These are phyloP conservation scores for Chloroceryle aenea DNA, from an alignment of 2,113 vertebrate species.

Conservation along the genomic window DNA sequence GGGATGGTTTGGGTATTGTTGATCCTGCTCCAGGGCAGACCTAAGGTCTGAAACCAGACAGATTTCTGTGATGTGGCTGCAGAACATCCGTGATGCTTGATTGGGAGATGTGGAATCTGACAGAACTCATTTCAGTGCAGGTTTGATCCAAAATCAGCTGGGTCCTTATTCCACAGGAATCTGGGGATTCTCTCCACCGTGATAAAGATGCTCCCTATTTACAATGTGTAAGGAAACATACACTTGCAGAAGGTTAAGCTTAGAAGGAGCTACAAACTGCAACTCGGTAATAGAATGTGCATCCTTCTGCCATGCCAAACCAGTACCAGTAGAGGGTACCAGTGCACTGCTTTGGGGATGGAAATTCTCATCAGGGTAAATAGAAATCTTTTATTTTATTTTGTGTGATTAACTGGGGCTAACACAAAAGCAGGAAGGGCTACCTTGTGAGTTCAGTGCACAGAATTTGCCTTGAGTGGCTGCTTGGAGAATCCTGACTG, in stretches of 20 bases:
- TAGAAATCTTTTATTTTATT: background rate
- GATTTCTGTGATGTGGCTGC: background rate
- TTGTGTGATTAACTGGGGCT: background rate
- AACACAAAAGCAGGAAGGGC: background rate
- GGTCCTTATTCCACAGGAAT: background rate
- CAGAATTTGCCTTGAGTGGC: background rate
- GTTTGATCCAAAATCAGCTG: background rate
- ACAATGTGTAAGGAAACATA: fast-evolving
- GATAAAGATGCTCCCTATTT: background rate
- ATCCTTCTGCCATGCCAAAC: background rate
- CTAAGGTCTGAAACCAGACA: background rate
- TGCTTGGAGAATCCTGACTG: background rate
- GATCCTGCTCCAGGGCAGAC: background rate
- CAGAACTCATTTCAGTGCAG: background rate
- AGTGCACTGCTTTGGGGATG: background rate
- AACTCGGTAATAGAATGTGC: fast-evolving
- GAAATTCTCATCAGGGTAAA: background rate
- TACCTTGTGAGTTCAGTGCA: background rate
- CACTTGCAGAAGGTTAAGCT: fast-evolving
- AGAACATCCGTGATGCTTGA: background rate
- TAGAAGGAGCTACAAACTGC: fast-evolving
- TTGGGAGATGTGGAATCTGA: background rate
- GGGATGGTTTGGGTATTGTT: background rate
- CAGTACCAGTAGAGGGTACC: slow-evolving; percentile 53
- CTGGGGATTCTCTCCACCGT: background rate